Percentiles rank a stretch among this genome's conserved stretches.
phyloP scores from a whole-genome alignment of 2,113 vertebrate genomes.

The Phodopus roborovskii region DNA sequence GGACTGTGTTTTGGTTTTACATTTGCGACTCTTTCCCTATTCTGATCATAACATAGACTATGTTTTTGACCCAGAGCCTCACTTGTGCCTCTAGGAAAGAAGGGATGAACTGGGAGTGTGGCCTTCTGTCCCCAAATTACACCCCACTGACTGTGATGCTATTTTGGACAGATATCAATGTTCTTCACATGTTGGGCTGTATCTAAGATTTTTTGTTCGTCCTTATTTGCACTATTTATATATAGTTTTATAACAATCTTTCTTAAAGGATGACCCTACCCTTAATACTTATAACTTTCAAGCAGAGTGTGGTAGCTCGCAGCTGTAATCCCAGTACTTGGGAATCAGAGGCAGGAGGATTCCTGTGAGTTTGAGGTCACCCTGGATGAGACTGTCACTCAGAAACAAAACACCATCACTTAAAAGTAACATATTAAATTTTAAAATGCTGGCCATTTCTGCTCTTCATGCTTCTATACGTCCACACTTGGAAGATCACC shows the following conservation, averaged over 20 bases:
- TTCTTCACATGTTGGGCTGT: neutral
- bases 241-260: slow-evolving; percentile 5
- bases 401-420: neutral
- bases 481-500: slow-evolving; percentile 50
- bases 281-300: neutral
- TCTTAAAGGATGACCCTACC: neutral
- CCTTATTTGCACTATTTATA: neutral
- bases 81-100: neutral
- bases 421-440: neutral
- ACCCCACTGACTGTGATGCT: neutral
- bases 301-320: too few species aligned
- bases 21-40: neutral
- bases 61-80: neutral
- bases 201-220: neutral
- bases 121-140: neutral
- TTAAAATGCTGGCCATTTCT: neutral
- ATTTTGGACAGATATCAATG: neutral
- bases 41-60: neutral
- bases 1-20: neutral
- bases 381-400: neutral
- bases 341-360: neutral
- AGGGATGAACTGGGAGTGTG: neutral
- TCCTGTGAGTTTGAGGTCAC: neutral
- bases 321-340: neutral
- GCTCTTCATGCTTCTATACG: neutral